phyloP scores from a whole-genome alignment of 1,140 invertebrate genomes.

The Phymorhynchus buccinoides region DNA sequence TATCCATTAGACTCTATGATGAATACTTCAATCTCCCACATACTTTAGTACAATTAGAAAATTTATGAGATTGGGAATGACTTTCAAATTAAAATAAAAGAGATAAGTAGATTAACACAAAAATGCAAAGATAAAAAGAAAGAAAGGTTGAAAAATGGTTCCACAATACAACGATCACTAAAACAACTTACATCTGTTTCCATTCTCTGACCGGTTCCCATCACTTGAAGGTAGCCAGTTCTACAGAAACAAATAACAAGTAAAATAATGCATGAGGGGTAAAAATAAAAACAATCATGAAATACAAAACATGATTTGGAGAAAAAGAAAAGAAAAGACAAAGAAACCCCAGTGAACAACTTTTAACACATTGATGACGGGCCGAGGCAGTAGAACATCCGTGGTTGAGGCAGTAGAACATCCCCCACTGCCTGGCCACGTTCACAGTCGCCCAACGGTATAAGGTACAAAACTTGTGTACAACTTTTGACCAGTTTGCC shows the following conservation, averaged over 20 bases:
- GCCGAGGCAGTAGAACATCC: no score
- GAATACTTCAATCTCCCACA: no score
- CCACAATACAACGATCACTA: background rate
- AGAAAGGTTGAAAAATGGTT: background rate
- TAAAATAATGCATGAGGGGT: background rate
- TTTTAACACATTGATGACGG: background rate
- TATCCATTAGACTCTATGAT: no score
- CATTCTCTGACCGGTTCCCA: background rate
- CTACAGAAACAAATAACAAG: background rate
- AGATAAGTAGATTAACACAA: background rate
- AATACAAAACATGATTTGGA: background rate
- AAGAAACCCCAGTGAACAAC: background rate
- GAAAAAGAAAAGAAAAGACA: background rate
- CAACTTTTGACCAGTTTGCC: no score
- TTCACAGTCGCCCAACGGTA: no score
- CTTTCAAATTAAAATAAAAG: background rate
- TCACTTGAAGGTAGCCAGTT: background rate
- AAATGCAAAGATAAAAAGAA: background rate
- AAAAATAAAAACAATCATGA: no score
- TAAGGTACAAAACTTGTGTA: no score
- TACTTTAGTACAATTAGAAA: no score
- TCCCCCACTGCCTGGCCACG: no score
- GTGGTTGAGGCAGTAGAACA: no score
- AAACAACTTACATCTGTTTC: background rate
- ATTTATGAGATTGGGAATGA: no score